phyloP scores from a whole-genome alignment of 2,888 invertebrate genomes.

The Aleiodes leptofemur region DNA sequence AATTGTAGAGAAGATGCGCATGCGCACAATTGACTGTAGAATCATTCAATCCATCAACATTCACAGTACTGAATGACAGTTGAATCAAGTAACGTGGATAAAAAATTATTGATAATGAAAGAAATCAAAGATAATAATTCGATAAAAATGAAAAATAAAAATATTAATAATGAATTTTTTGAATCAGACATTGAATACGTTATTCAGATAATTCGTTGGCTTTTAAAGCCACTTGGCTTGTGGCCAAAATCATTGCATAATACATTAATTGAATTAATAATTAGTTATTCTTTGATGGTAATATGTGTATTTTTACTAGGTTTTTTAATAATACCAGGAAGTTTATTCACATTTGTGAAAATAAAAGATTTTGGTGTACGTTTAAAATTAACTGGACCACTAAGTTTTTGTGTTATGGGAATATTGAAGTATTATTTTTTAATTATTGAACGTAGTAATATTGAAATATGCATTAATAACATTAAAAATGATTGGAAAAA shows the following conservation, averaged over 20 bases:
- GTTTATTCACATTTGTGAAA: conserved; percentile 59
- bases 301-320: conserved; percentile 57
- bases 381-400: conserved; percentile 61
- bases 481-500: conserved; percentile 60
- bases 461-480: conserved; percentile 57
- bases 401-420: conserved; percentile 64
- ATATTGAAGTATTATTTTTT: conserved; percentile 59
- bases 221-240: conserved; percentile 62
- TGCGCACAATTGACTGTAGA: background rate
- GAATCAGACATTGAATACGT: conserved; percentile 58
- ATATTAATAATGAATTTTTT: background rate
- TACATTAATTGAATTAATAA: background rate
- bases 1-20: conserved; percentile 21
- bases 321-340: conserved; percentile 62
- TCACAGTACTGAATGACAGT: conserved; percentile 11
- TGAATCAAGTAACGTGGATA: conserved; percentile 1
- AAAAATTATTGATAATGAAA: background rate
- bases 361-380: conserved; percentile 53
- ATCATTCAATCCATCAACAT: background rate
- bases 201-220: conserved; percentile 63
- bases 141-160: background rate
- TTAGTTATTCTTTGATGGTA: conserved; percentile 25
- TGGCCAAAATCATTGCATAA: conserved; percentile 2
- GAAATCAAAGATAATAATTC: background rate
- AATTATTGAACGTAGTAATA: conserved; percentile 42